Conservation (phyloP, 1,140 invertebrate species). For the Chironomus striatipennis region DNA sequence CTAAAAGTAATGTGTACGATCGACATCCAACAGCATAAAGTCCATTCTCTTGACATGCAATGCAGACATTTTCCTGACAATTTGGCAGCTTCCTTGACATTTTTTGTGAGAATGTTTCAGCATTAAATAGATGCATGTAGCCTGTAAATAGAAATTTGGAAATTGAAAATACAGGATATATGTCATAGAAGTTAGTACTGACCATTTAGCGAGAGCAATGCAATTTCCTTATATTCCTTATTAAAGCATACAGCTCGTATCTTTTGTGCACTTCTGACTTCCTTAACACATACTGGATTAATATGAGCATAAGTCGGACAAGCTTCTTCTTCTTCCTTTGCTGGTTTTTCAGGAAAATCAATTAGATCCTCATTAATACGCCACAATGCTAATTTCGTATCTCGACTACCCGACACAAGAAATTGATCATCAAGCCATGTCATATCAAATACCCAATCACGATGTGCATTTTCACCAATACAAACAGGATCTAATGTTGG, state of each 20-base stretch:
- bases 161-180: background rate
- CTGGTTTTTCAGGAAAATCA: conserved; percentile 46
- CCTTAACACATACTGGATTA: conserved; percentile 61
- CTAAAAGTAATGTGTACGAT: conserved; percentile 82
- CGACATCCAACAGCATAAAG: conserved; percentile 89
- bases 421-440: conserved; percentile 95
- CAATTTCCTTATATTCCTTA: conserved; percentile 75
- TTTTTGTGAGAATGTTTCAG: conserved; percentile 72
- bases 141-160: conserved; percentile 33
- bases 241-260: conserved; percentile 86
- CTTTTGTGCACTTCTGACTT: conserved; percentile 57
- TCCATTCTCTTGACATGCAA: conserved; percentile 71
- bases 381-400: conserved; percentile 78
- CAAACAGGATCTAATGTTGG: conserved; percentile 90
- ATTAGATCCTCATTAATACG: conserved; percentile 52
- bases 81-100: conserved; percentile 78
- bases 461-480: conserved; percentile 86
- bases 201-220: conserved; percentile 85
- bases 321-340: conserved; percentile 40
- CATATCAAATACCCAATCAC: conserved; percentile 93
- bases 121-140: conserved; percentile 87
- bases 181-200: background rate
- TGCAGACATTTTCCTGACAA: conserved; percentile 86
- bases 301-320: conserved; percentile 50
- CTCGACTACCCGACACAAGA: conserved; percentile 85